These are phyloP conservation scores for Apostichopus japonicus DNA, from an alignment of 35 echinoderm and acorn worm species.

Conservation along the genomic window DNA sequence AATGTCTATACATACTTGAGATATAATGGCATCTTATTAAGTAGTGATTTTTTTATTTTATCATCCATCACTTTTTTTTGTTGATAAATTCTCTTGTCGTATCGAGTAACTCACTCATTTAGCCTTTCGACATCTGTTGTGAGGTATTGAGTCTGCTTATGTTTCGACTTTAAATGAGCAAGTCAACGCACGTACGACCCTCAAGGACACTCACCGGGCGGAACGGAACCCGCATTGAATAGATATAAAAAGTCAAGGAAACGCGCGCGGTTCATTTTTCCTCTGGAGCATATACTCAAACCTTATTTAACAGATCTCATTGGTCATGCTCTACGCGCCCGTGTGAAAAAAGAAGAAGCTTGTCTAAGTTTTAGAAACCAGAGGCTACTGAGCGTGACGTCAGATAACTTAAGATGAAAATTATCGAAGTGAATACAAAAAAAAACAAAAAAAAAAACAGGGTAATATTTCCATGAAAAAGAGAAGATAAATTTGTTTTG, in stretches of 20 bases:
- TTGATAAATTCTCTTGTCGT: background rate
- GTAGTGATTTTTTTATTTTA: background rate
- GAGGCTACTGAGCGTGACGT: background rate
- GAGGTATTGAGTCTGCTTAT: background rate
- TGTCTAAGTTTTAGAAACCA: background rate
- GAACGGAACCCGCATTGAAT: background rate
- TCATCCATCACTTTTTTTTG: background rate
- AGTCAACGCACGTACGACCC: background rate
- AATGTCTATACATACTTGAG: background rate
- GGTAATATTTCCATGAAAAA: background rate
- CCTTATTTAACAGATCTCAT: background rate
- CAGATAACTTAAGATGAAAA: background rate
- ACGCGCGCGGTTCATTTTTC: background rate
- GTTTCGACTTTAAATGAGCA: background rate
- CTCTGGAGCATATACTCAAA: background rate
- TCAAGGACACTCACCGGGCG: background rate
- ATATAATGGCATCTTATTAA: background rate
- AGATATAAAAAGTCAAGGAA: background rate
- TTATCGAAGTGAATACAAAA: background rate
- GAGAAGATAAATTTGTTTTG: no score
- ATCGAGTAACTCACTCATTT: background rate
- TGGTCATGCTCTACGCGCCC: background rate
- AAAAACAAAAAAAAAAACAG: background rate
- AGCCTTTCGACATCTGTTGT: background rate
- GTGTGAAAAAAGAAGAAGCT: background rate